Evolutionary conservation across 2,888 invertebrate genomes (phyloP), one percentile per base, ranked within the genome.

Genomic region (Lottia gigantea): DNA sequence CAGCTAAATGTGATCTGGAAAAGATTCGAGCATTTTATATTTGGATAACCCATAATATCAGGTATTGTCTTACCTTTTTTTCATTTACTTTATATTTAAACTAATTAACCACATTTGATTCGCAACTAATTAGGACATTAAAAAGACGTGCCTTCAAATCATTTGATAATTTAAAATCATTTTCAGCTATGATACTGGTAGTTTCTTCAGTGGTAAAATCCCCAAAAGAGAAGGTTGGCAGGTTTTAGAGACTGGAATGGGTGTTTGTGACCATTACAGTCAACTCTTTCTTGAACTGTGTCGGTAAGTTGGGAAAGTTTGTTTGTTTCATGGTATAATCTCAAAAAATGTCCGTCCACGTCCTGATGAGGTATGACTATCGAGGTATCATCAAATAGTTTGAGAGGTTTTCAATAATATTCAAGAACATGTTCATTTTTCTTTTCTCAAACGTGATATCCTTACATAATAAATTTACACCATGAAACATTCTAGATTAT

Each of bases 21-120:
- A 78, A 79, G 49, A 71, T 80, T 19, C 71, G 83, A 25, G 78
- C 80, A 66, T 80, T 83, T 67, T 83, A 79, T 66, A 71, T 79
- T 62, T 83, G 83, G 83, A 80, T 82, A 25, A 78, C 80, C 11
- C 74, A 78, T 64, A 81, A 82, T 66, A 79, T 80, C 25, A 73
- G 77, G 80, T 78, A 74, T 19, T 55, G n/a, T 0, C 8, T 55
- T 19, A 19, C 19, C 2, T 55, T 19, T 23, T 23, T 55, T 55
- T 55, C 19, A 55, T 23, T 14, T 3, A 23, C 19, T 12, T 14
- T 23, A 19, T 55, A 1, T 31, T 31, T 31, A 31, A 31, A 31
- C 31, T 4, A n/a, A n/a, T 4, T 31, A 31, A 31, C 31, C 6
- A 31, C 6, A 31, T 31, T 31, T 2, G 31, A 31, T 31, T 4